Conservation (phyloP, 2,113 vertebrate species). For the Notothenia rossii region DNA sequence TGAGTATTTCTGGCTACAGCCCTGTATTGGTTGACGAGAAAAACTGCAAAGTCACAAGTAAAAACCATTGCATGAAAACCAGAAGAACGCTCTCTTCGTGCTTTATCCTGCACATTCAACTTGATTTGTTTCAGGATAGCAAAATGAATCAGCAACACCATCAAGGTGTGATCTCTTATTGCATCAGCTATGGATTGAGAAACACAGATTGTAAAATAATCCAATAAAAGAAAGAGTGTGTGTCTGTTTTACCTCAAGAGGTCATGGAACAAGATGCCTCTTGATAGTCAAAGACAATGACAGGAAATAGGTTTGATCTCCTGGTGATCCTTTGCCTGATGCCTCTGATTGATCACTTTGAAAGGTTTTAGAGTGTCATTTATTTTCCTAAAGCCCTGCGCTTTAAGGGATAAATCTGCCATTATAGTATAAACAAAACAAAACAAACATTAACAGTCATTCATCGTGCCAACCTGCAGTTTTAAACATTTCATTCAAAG, state of each 20-base stretch:
- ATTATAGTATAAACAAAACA: not conserved
- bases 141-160: not conserved
- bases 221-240: not conserved
- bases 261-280: not conserved
- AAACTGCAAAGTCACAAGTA: not conserved
- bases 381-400: not conserved
- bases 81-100: no score
- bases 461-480: not conserved
- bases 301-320: slow-evolving; percentile 8
- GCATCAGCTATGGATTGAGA: not conserved
- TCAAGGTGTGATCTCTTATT: not conserved
- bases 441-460: not conserved
- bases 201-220: not conserved
- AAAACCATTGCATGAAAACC: not conserved
- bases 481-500: slow-evolving; percentile 7
- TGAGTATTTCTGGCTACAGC: not conserved
- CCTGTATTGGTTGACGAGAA: not conserved
- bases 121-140: not conserved
- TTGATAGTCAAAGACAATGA: slow-evolving; percentile 2
- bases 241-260: not conserved
- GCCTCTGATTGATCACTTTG: slow-evolving; percentile 15
- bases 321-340: slow-evolving; percentile 29
- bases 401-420: slow-evolving; percentile 19
- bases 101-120: not conserved
- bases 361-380: slow-evolving; percentile 3